Evolutionary conservation across 2,113 vertebrate genomes (phyloP).

Genomic region (Proteles cristata): DNA sequence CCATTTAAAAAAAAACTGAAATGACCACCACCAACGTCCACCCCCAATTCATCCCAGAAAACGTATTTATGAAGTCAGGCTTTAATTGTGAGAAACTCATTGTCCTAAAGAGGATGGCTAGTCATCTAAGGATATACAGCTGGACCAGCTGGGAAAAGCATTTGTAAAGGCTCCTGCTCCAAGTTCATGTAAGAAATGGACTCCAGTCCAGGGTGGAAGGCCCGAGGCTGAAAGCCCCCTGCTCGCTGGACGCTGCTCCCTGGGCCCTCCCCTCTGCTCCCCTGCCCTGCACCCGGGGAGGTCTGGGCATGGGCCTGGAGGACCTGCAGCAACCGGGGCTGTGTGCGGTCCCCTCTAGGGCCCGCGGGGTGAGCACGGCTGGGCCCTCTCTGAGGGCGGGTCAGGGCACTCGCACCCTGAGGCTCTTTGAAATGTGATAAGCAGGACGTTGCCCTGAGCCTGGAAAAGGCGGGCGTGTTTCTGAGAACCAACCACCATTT

Average conservation of each 20-base stretch:
- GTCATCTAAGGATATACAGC: background rate
- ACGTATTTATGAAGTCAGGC: background rate
- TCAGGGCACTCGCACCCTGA: background rate
- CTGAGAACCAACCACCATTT: background rate
- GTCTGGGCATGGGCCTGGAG: background rate
- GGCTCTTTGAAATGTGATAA: background rate
- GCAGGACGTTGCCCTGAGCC: background rate
- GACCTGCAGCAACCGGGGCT: accelerated
- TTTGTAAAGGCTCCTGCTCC: background rate
- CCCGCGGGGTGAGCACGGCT: accelerated
- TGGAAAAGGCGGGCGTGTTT: too few species aligned
- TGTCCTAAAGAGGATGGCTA: background rate
- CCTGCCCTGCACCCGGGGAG: accelerated
- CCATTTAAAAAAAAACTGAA: background rate
- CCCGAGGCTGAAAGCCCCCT: background rate
- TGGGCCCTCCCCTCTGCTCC: background rate
- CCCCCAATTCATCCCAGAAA: background rate
- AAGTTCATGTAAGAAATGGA: background rate
- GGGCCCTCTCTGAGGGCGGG: accelerated
- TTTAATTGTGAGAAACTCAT: background rate
- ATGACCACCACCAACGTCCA: background rate
- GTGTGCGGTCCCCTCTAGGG: accelerated
- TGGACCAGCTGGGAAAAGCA: background rate
- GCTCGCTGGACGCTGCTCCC: background rate
- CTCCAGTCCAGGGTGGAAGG: background rate